Evolutionary conservation across 92 coral and sea anemone genomes (phyloP).

Genomic region (Epizoanthus illoricatus): DNA sequence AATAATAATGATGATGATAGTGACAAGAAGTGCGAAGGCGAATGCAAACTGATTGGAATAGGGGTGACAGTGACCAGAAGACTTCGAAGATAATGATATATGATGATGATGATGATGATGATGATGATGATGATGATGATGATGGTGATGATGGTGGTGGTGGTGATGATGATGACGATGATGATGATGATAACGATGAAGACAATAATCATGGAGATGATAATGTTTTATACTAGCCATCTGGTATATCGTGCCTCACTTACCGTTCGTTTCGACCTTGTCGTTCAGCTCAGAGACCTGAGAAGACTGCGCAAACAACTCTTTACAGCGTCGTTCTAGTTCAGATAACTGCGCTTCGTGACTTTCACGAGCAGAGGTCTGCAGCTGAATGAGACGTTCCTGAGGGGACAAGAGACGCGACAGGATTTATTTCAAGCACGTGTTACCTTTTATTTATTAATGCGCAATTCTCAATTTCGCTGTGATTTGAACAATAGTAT

Average conservation of each 20-base stretch:
- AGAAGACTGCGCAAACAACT: constrained; percentile 60
- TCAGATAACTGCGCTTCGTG: constrained; percentile 76
- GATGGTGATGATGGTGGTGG: not conserved
- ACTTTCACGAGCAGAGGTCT: constrained; percentile 71
- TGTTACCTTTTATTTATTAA: not conserved
- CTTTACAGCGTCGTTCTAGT: constrained; percentile 75
- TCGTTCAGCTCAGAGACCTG: constrained; percentile 65
- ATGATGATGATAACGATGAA: not conserved
- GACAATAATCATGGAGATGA: too few species aligned
- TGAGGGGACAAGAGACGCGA: not conserved
- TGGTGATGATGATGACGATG: not conserved
- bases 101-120: not conserved
- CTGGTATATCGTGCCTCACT: not conserved
- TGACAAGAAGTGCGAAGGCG: too few species aligned
- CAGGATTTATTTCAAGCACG: not conserved
- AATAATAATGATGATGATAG: not conserved
- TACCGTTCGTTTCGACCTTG: constrained; percentile 78
- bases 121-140: not conserved
- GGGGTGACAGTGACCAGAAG: too few species aligned
- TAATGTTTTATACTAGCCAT: not conserved
- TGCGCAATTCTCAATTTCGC: not conserved
- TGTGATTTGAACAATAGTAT: not conserved
- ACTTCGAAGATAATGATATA: too few species aligned
- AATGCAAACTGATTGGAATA: too few species aligned
- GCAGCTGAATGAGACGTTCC: constrained; percentile 88